phyloP scores from a whole-genome alignment of 2,797 vertebrate species.

The Perodicticus potto region DNA sequence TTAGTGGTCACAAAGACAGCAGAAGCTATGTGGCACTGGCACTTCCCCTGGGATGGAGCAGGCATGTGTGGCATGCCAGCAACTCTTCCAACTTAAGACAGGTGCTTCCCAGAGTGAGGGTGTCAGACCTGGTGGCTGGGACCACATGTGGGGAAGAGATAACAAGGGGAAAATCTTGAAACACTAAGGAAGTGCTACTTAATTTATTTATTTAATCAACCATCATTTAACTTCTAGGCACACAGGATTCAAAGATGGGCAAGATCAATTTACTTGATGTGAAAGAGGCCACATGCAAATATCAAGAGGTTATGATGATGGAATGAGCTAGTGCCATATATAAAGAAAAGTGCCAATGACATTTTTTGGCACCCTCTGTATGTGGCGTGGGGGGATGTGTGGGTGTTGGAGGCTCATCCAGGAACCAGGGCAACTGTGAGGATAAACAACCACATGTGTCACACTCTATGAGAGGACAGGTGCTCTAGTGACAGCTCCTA shows the following conservation, averaged over 20 bases:
- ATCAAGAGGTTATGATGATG: neutral
- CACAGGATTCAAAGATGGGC: neutral
- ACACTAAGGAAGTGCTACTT: neutral
- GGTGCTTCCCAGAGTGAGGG: neutral
- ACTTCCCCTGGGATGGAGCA: neutral
- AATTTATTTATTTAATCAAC: neutral
- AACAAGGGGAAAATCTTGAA: conserved; percentile 28
- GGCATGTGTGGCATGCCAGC: neutral
- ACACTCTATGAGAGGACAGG: neutral
- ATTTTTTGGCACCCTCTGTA: neutral
- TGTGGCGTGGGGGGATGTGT: neutral
- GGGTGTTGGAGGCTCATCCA: neutral
- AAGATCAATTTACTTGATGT: neutral
- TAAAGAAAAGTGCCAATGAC: neutral
- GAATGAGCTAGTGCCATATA: neutral
- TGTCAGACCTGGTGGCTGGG: neutral
- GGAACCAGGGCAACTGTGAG: neutral
- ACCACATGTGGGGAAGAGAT: neutral
- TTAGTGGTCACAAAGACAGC: neutral
- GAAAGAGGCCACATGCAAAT: neutral
- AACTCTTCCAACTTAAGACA: neutral
- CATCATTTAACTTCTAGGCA: neutral
- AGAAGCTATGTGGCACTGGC: neutral
- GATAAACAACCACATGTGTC: neutral
- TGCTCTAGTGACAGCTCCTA: neutral